Conservation (phyloP, 2,888 invertebrate genomes). For the Eristalinus sepulchralis region DNA sequence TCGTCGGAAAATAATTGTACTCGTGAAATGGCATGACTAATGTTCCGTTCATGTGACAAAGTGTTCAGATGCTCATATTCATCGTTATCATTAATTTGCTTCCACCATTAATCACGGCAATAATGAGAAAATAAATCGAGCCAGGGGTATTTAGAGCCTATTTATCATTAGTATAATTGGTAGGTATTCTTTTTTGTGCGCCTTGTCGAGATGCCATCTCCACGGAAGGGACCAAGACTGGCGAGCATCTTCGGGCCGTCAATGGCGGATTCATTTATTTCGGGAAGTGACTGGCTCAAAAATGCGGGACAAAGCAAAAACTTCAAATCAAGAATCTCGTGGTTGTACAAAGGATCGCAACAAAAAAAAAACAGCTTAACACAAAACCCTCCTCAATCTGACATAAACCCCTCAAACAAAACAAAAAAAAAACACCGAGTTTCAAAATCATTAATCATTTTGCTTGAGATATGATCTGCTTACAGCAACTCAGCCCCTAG, state of each 20-base stretch:
- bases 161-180: constrained; percentile 39
- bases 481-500: constrained; percentile 69
- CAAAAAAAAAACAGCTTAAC: neutral
- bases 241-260: constrained; percentile 18
- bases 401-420: constrained; percentile 19
- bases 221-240: neutral
- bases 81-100: constrained; percentile 8
- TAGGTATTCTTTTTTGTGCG: neutral
- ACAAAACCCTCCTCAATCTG: constrained; percentile 55
- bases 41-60: neutral
- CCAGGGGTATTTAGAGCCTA: constrained; percentile 10
- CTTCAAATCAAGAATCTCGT: neutral
- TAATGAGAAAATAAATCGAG: constrained; percentile 22
- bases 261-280: constrained; percentile 57
- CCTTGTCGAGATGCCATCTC: neutral
- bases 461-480: constrained; percentile 68
- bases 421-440: neutral
- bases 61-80: neutral
- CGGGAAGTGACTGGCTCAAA: constrained; percentile 53
- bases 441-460: constrained; percentile 67
- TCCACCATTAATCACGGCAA: constrained; percentile 15
- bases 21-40: neutral
- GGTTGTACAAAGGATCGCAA: constrained; percentile 6
- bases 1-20: neutral
- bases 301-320: constrained; percentile 22